A percentile compares a stretch with the other conserved stretches of the same genome.
Conservation (phyloP, 2,113 vertebrate genomes). For the Bagarius yarrelli region DNA sequence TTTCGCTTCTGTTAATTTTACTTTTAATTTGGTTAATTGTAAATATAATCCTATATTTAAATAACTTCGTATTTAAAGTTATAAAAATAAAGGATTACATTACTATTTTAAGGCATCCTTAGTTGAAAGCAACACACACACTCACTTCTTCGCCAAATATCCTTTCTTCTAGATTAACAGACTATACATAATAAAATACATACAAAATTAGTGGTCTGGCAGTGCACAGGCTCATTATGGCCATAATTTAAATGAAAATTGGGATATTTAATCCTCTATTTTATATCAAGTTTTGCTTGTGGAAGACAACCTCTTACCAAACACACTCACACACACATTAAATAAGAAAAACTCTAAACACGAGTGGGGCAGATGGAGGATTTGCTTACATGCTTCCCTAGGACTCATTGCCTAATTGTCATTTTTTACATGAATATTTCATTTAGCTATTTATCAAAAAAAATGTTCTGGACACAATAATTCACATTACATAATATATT, state of each 20-base stretch:
- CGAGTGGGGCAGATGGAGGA: constrained; percentile 50
- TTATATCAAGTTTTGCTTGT: constrained; percentile 47
- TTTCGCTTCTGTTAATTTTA: too few relatives aligned
- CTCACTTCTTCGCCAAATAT: too few relatives aligned
- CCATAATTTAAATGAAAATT: constrained; percentile 57
- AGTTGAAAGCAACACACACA: too few relatives aligned
- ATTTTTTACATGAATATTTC: constrained; percentile 40
- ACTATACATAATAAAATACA: constrained; percentile 45
- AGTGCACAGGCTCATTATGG: constrained; percentile 24
- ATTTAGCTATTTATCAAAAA: constrained; percentile 66
- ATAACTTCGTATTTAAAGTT: too few relatives aligned
- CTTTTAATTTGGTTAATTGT: too few relatives aligned
- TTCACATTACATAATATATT: constrained; percentile 69
- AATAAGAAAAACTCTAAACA: constrained; percentile 68
- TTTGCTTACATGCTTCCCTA: constrained; percentile 63
- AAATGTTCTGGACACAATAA: constrained; percentile 62
- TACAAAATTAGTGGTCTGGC: constrained; percentile 37
- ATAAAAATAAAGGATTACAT: too few relatives aligned
- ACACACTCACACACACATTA: constrained; percentile 49
- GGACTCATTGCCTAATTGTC: not conserved
- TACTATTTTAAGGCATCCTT: too few relatives aligned
- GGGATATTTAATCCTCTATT: constrained; percentile 63
- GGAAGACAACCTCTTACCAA: constrained; percentile 35
- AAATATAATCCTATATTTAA: too few relatives aligned
- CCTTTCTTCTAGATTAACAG: not conserved